Evolutionary conservation across 2,797 vertebrate genomes (phyloP), one percentile per base, ranked within the genome.

Genomic region (Onychomys leucogaster): DNA sequence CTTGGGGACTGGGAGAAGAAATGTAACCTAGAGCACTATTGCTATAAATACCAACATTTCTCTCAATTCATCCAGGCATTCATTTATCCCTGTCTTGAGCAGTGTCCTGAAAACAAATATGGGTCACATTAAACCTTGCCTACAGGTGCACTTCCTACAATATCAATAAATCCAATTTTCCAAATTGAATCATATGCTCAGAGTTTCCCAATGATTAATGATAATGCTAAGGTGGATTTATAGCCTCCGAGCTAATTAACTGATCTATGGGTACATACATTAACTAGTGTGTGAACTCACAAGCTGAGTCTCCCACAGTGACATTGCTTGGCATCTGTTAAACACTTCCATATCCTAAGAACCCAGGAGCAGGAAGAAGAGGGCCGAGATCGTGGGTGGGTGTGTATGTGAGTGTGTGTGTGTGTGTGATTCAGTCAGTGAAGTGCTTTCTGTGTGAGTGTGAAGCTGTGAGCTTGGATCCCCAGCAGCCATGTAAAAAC

Each of bases 121-220:
- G 81, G 37, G 63, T 49, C 9, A 19, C 12, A 6, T 78, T 43
- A 80, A n/a, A 17, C 6, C 65, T 37, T 46, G 27, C 13, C 61
- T 57, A 57, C 49, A 12, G n/a, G 23, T 27, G 0, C 25, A 67
- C 69, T 65, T 81, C 46, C 75, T 82, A 65, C 85, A 90, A 83
- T 41, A 69, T 77, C 34, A 78, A 0, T n/a, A 80, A 67, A 10
- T 76, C 69, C 77, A 85, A 73, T 65, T 92, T 91, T 92, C 11
- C 65, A 83, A 73, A 69, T 0, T 49, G 52, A 92, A 92, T 92
- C 77, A 81, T 63, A 94, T 6, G 17, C 81, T 94, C 94, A 77
- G 41, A 61, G 43, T 61, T 82, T 61, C 16, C 73, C 85, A 81
- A 2, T 34, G 69, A 71, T 34, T 67, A 46, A 67, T 59, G 55